These are phyloP conservation scores for Carpatolechia fugitivella DNA, from an alignment of 2,888 invertebrate genomes.

Conservation along the genomic window DNA sequence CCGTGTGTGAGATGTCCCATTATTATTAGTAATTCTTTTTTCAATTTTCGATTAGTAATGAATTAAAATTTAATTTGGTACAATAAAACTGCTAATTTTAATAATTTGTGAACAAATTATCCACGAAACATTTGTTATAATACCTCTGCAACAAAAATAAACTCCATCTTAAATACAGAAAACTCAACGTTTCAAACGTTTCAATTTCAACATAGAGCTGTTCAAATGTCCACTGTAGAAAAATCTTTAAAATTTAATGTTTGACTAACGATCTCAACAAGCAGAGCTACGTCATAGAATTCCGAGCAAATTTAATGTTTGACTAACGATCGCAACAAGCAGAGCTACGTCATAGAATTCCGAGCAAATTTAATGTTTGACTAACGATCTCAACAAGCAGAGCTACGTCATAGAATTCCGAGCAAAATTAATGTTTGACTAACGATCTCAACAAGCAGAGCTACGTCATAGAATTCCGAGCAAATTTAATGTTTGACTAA, in stretches of 20 bases:
- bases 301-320: constrained; percentile 29
- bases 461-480: constrained; percentile 32
- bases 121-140: no score
- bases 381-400: constrained; percentile 1
- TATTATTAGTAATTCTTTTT: no score
- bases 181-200: background rate
- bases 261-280: background rate
- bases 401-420: constrained; percentile 30
- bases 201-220: background rate
- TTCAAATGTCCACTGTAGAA: background rate
- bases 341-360: constrained; percentile 30
- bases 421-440: constrained; percentile 27
- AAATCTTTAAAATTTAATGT: background rate
- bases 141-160: background rate
- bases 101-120: no score
- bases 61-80: no score
- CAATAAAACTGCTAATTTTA: no score
- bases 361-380: constrained; percentile 27
- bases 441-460: constrained; percentile 3
- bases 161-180: background rate
- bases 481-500: constrained; percentile 25
- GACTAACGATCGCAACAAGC: background rate
- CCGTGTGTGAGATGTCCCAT: no score
- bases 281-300: constrained; percentile 28
- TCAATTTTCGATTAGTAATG: no score